Evolutionary conservation across 2,797 vertebrate species (phyloP), one percentile per base, ranked within the genome.

Genomic region (Periophthalmus magnuspinnatus): DNA sequence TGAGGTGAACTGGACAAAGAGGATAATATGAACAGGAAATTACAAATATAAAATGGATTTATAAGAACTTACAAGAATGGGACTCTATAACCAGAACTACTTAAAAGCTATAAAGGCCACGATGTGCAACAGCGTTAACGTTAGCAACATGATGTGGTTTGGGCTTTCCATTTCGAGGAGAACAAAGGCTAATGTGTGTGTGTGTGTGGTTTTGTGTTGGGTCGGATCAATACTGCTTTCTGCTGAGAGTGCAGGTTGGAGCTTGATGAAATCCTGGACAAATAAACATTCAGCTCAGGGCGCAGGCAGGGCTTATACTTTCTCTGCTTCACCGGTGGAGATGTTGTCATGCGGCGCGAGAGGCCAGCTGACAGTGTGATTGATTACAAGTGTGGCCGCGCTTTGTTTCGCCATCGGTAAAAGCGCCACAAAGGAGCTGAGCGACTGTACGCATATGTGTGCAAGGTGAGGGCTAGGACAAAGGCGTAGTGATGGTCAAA

Each of bases 341-440:
- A 75, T 36, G 62, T 77, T 78, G 83, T 70, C 45, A n/a, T 22
- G 68, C 78, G 77, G 75, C 70, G 19, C 80, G 0, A 72, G 82
- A 83, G 75, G 76, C 13, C 59, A 50, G 78, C 78, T 86, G 88
- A 85, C 89, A 88, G 68, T 68, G 21, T 91, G 89, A 91, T 91
- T 89, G 89, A 91, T 92, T 83, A 90, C 83, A 65, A 84, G 86
- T 45, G 76, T 74, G 45, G 70, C 65, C 71, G 24, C 69, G 74
- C 88, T 88, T 89, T 89, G 89, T 89, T 86, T 79, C 86, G 28
- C 75, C 68, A 62, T 32, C 36, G 61, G 77, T 84, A 81, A 50
- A 82, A 79, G 28, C 66, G 65, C 79, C 81, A 86, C 84, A 82
- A 67, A 63, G 74, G 79, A 56, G 75, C 68, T 60, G 5, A n/a